A percentile compares a stretch with the other conserved stretches of the same genome.
Evolutionary conservation across 2,888 invertebrate genomes (phyloP).

Genomic region (Leucoma salicis): DNA sequence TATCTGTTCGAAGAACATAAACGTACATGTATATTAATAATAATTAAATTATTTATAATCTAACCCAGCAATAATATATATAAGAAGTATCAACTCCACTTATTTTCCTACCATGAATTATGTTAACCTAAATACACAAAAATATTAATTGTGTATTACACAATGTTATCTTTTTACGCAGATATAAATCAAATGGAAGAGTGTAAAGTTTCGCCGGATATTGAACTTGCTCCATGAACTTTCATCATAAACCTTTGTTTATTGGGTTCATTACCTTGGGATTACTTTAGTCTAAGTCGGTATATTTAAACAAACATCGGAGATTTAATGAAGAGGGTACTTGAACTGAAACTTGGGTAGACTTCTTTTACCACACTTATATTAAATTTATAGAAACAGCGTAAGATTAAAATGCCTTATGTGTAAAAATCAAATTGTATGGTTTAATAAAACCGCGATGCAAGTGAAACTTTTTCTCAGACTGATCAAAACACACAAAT

Average conservation of each 20-base stretch:
- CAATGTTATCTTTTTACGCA: conserved; percentile 30
- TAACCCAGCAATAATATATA: conserved; percentile 35
- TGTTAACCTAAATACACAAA: conserved; percentile 66
- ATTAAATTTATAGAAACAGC: background rate
- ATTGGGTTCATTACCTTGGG: conserved; percentile 31
- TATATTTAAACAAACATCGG: conserved; percentile 24
- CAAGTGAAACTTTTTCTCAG: no score
- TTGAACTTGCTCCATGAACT: conserved; percentile 32
- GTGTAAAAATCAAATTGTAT: no score
- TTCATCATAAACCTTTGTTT: conserved; percentile 38
- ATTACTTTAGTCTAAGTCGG: conserved; percentile 29
- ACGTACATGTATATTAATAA: no score
- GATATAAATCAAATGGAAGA: conserved; percentile 17
- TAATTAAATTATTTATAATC: conserved; percentile 26
- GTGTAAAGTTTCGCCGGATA: conserved; percentile 26
- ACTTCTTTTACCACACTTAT: conserved; percentile 1
- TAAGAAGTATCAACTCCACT: conserved; percentile 15
- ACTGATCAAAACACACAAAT: no score
- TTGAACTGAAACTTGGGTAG: background rate
- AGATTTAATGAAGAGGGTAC: background rate
- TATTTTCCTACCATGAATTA: conserved; percentile 35
- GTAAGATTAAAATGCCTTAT: no score
- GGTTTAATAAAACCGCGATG: no score
- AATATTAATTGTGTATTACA: conserved; percentile 62
- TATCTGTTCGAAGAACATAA: no score